Evolutionary conservation across 2,888 invertebrate genomes (phyloP), one percentile per base, ranked within the genome.

Genomic region (Pogonocherus hispidulus): DNA sequence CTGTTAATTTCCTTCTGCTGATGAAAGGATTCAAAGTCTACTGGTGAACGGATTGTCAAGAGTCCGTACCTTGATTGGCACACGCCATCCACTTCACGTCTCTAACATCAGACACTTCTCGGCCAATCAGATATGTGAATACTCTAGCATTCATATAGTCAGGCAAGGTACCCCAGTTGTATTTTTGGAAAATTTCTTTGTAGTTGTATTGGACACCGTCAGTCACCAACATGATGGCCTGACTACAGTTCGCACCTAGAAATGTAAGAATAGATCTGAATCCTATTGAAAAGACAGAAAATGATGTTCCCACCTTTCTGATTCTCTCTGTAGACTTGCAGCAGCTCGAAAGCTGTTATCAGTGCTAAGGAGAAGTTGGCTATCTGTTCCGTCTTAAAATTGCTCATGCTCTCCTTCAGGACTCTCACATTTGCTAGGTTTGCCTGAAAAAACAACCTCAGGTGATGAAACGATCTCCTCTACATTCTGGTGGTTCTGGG

Each of bases 31-130:
- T n/a, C n/a, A n/a, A n/a, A n/a, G n/a, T n/a, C n/a, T n/a, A n/a
- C n/a, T n/a, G n/a, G n/a, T n/a, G 16, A 41, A 16, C 0, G 11
- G 37, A 11, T 41, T 19, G 44, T 19, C 11, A 8, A 6, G 2
- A 47, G 3, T n/a, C 60, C 69, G 78, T 83, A 88, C 92, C 93
- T 86, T 95, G 92, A 86, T 99, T 99, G 20, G 94, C 94, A 86
- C 99, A 99, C 56, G 99, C 99, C 97, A 99, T 99, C 95, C 96
- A 97, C 83, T 95, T 94, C 73, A 98, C 95, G 83, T 98, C 96
- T 74, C 94, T 89, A 56, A 95, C 94, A 86, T 99, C 98, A 32
- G 96, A 93, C 68, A 94, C 94, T 74, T 86, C 86, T n/a, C 85
- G 78, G 8, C 86, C 99, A 86, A 99, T 98, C 81, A 99, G 89